Conservation (phyloP, 1,140 invertebrate species). For the Drosophila parabipectinata region DNA sequence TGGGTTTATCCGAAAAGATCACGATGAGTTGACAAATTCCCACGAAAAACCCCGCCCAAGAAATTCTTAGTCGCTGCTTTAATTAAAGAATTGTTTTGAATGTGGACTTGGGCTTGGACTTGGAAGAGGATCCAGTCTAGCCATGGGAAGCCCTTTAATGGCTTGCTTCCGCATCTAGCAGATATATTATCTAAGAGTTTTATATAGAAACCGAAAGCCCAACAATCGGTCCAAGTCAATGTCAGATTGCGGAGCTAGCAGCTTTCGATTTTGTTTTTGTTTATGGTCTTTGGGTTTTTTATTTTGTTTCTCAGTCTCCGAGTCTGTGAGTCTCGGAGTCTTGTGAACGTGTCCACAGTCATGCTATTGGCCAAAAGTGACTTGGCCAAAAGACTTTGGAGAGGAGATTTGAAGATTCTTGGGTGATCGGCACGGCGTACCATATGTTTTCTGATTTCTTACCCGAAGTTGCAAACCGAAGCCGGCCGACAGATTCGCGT, state of each 20-base stretch:
- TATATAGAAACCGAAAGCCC: not conserved
- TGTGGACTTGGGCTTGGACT: no score
- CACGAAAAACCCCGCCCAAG: slow-evolving; percentile 6
- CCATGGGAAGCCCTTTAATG: slow-evolving; percentile 22
- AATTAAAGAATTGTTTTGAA: not conserved
- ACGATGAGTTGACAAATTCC: not conserved
- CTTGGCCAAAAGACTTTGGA: slow-evolving; percentile 16
- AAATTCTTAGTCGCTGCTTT: not conserved
- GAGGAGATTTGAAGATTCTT: slow-evolving; percentile 62
- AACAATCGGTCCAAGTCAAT: slow-evolving; percentile 37
- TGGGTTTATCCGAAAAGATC: not conserved
- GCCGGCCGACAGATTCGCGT: slow-evolving; percentile 41
- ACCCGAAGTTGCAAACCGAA: not conserved
- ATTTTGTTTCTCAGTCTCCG: not conserved
- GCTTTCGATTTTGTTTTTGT: slow-evolving; percentile 38
- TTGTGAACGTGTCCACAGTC: slow-evolving; percentile 70
- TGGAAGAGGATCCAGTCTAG: not conserved
- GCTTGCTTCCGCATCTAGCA: slow-evolving; percentile 5
- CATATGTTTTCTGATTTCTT: not conserved
- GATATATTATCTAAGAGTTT: not conserved
- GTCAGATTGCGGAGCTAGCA: slow-evolving; percentile 8
- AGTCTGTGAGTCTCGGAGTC: slow-evolving; percentile 12
- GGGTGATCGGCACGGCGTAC: slow-evolving; percentile 8
- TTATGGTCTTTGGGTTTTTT: not conserved
- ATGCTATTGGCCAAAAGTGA: slow-evolving; percentile 20